These are phyloP conservation scores for Acestrorhynchus altus DNA, from an alignment of 2,797 vertebrate species.

Conservation along the genomic window DNA sequence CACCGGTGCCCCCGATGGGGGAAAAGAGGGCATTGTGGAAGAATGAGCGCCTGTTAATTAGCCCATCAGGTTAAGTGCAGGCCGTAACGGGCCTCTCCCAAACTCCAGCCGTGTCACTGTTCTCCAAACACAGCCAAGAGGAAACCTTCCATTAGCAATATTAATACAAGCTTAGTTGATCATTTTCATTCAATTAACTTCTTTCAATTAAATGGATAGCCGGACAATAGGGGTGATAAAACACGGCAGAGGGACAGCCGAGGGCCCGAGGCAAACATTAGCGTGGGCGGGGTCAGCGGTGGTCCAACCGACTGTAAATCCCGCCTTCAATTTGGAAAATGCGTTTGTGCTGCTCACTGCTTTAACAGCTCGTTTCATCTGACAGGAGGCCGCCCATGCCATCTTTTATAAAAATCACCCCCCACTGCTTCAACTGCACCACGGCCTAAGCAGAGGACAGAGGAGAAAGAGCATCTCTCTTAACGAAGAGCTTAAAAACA, in stretches of 20 bases:
- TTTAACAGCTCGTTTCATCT: constrained; percentile 96
- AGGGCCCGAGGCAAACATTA: constrained; percentile 97
- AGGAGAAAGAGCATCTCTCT: constrained; percentile 26
- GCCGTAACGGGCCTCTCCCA: constrained; percentile 98
- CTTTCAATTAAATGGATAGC: constrained; percentile 99
- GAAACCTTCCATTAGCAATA: constrained; percentile 99
- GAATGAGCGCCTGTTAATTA: constrained; percentile 99
- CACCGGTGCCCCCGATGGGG: background rate
- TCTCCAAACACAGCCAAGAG: constrained; percentile 99
- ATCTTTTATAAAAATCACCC: constrained; percentile 74
- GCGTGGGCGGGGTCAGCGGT: constrained; percentile 90
- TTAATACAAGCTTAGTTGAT: constrained; percentile 99
- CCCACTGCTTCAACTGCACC: background rate
- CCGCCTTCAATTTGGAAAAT: constrained; percentile 98
- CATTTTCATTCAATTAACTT: constrained; percentile 99
- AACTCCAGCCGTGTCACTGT: constrained; percentile 95
- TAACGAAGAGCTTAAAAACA: constrained; percentile 32
- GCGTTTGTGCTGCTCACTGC: constrained; percentile 90
- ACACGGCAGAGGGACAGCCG: constrained; percentile 92
- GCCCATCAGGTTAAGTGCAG: constrained; percentile 99
- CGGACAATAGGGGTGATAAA: constrained; percentile 99
- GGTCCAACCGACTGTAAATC: constrained; percentile 97
- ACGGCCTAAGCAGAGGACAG: background rate
- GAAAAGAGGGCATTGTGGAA: constrained; percentile 55
- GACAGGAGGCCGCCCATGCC: constrained; percentile 86